Evolutionary conservation across 2,797 vertebrate genomes (phyloP).

Genomic region (Limosa lapponica): DNA sequence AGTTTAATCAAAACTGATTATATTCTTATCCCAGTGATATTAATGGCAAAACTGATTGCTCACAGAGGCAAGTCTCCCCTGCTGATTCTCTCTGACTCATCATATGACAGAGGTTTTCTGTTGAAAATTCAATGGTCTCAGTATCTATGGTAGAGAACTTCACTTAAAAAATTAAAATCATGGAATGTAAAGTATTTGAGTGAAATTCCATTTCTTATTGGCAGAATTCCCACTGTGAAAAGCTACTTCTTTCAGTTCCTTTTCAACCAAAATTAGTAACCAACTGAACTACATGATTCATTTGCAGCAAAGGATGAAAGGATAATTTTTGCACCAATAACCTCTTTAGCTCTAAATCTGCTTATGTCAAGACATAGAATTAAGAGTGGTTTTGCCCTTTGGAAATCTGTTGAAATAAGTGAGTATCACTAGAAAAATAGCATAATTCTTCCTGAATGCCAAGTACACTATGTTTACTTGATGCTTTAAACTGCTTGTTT

Average conservation of each 20-base stretch:
- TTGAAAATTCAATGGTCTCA: not conserved
- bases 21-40: not conserved
- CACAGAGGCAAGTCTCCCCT: not conserved
- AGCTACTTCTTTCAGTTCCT: not conserved
- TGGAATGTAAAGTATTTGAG: not conserved
- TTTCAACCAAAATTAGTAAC: not conserved
- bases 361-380: not conserved
- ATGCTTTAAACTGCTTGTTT: constrained; percentile 7
- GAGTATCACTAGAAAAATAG: constrained; percentile 1
- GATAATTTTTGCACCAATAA: not conserved
- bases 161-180: not conserved
- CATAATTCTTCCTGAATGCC: constrained; percentile 27
- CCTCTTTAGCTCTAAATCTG: not conserved
- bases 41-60: not conserved
- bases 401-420: constrained; percentile 15
- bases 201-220: not conserved
- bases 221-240: not conserved
- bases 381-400: not conserved
- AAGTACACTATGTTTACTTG: not conserved
- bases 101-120: not conserved
- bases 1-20: not conserved
- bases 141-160: not conserved
- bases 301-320: not conserved
- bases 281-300: not conserved
- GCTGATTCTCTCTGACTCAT: not conserved